Evolutionary conservation across 2,113 vertebrate species (phyloP), one percentile per base, ranked within the genome.

Genomic region (Athene noctua): DNA sequence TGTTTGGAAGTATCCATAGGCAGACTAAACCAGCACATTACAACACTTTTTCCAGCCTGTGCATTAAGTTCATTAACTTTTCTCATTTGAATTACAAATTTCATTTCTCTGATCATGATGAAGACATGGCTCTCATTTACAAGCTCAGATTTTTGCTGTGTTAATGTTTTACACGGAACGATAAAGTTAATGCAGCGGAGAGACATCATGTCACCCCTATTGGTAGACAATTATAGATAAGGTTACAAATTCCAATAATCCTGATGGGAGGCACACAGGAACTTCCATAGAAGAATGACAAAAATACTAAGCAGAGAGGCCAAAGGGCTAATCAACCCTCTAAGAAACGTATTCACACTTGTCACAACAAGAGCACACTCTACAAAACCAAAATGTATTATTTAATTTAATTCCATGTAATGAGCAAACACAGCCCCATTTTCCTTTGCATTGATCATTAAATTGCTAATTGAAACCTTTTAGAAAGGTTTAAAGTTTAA

Each of bases 61-160:
- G 90, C 95, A 97, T 96, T 97, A 98, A 97, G 95, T 97, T 98
- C 97, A 98, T 98, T 98, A 97, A 97, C 94, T 97, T 98, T 97
- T 96, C 96, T 98, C 93, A 98, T 98, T 97, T 98, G 96, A 98
- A 97, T 98, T 97, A 97, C 95, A 98, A 97, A 98, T 98, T 97
- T 95, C 90, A 96, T 93, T 96, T 97, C 93, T 96, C 93, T 97
- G 96, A 96, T 93, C 91, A 95, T 94, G 93, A 97, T 61, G 90
- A 98, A 97, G 96, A 95, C 92, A 95, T 62, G 72, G 68, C 57
- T 94, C 83, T 96, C 96, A 97, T 96, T 98, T 97, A 97, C 92
- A 94, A 94, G 91, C 92, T 92, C 82, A 93, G 80, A 96, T 88
- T 97, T 98, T 97, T 97, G 93, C 94, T 88, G 82, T 65, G 94